Percentiles rank a stretch among this genome's conserved stretches.
phyloP scores from a whole-genome alignment of 1,140 invertebrate genomes.

The Drosophila grimshawi region DNA sequence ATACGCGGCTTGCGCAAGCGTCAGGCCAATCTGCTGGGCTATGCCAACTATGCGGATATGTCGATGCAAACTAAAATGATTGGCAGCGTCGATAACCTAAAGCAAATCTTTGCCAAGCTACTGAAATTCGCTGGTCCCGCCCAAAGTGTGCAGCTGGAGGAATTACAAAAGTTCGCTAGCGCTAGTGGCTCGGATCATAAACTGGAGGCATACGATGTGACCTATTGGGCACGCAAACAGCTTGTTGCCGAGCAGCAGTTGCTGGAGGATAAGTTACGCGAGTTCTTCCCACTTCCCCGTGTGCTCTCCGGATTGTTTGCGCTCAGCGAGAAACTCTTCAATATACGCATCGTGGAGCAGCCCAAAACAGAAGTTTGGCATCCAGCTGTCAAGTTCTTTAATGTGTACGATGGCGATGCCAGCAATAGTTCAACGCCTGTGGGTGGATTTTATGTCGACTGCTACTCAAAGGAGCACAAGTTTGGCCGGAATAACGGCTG shows the following conservation, averaged over 20 bases:
- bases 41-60: constrained; percentile 91
- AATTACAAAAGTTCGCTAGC: constrained; percentile 90
- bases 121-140: constrained; percentile 88
- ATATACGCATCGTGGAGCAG: constrained; percentile 91
- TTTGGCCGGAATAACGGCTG: constrained; percentile 87
- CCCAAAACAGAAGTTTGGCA: constrained; percentile 91
- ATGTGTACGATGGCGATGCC: constrained; percentile 90
- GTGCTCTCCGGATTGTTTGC: constrained; percentile 92
- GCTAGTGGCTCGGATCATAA: constrained; percentile 89
- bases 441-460: constrained; percentile 93
- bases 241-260: constrained; percentile 87
- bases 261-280: constrained; percentile 89
- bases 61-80: constrained; percentile 98
- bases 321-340: constrained; percentile 91
- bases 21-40: constrained; percentile 92
- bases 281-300: constrained; percentile 93
- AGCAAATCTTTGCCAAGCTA: constrained; percentile 89
- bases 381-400: constrained; percentile 93
- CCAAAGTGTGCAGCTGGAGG: constrained; percentile 91
- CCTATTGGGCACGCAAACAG: constrained; percentile 93
- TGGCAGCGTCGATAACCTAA: constrained; percentile 91
- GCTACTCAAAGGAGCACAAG: constrained; percentile 88
- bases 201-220: constrained; percentile 93
- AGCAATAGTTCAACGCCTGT: constrained; percentile 87
- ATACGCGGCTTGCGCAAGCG: constrained; percentile 89